These are phyloP conservation scores for Acleris literana DNA, from an alignment of 2,888 invertebrate genomes.

Conservation along the genomic window DNA sequence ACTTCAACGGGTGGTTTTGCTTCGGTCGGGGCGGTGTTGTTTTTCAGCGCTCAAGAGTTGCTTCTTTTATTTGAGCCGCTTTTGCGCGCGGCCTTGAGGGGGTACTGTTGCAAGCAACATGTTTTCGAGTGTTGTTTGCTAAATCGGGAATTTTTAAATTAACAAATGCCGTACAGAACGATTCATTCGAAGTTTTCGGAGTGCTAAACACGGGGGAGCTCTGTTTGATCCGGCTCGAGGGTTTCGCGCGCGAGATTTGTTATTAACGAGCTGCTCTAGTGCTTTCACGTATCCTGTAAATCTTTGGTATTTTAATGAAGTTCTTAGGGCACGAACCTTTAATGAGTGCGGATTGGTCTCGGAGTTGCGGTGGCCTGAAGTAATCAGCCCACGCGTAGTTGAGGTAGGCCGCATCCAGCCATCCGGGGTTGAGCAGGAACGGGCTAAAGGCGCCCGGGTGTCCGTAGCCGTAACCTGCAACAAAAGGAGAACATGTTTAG, in stretches of 20 bases:
- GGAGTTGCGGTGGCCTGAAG: conserved; percentile 83
- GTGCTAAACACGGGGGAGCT: conserved; percentile 31
- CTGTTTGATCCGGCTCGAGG: conserved; percentile 26
- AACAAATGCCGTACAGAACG: conserved; percentile 71
- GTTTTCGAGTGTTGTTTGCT: conserved; percentile 78
- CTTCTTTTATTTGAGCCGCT: conserved; percentile 82
- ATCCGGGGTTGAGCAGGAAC: conserved; percentile 91
- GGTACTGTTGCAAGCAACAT: conserved; percentile 69
- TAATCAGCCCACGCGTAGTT: conserved; percentile 90
- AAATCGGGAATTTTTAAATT: conserved; percentile 80
- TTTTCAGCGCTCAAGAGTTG: conserved; percentile 81
- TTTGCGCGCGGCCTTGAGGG: conserved; percentile 80
- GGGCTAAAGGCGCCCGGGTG: conserved; percentile 91
- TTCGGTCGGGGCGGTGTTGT: conserved; percentile 81
- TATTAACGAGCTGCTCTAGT: conserved; percentile 16
- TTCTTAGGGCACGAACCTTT: conserved; percentile 76
- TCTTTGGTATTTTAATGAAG: neutral
- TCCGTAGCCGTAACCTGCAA: conserved; percentile 90
- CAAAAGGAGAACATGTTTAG: conserved; percentile 50
- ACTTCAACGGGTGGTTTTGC: conserved; percentile 83
- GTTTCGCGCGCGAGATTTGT: conserved; percentile 16
- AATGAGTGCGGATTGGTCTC: conserved; percentile 75
- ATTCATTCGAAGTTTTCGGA: conserved; percentile 56
- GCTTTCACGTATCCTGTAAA: no score
- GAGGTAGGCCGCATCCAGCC: conserved; percentile 93